phyloP scores from a whole-genome alignment of 2,888 invertebrate genomes.

The Sclerodermus sp. region DNA sequence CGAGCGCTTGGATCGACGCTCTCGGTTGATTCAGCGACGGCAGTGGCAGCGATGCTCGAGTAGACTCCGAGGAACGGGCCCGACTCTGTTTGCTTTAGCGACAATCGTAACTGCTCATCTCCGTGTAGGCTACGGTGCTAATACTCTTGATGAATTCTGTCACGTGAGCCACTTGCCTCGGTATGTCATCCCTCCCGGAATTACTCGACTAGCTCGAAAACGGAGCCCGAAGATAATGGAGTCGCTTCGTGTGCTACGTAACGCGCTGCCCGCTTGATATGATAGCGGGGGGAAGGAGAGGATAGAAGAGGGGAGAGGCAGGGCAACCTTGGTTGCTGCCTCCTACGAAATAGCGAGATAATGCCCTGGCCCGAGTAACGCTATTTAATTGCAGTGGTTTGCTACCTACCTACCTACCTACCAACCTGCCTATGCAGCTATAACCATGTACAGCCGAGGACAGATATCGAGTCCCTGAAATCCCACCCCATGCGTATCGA shows the following conservation, averaged over 20 bases:
- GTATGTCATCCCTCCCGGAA: slow-evolving; percentile 15
- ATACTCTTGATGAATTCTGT: slow-evolving; percentile 18
- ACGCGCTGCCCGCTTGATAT: slow-evolving; percentile 1
- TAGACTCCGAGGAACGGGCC: no score
- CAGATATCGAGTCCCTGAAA: no score
- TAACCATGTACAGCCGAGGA: no score
- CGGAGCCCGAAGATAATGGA: slow-evolving; percentile 17
- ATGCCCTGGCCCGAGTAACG: slow-evolving; percentile 8
- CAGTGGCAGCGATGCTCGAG: no score
- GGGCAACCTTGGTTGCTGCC: not conserved
- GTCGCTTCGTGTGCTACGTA: slow-evolving; percentile 6
- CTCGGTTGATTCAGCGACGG: no score
- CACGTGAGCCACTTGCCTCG: slow-evolving; percentile 18
- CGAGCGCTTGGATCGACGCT: no score
- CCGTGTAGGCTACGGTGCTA: slow-evolving; percentile 3
- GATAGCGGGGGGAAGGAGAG: slow-evolving; percentile 2
- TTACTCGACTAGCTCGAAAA: slow-evolving; percentile 10
- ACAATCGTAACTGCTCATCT: slow-evolving; percentile 16
- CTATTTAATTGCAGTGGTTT: slow-evolving; percentile 12
- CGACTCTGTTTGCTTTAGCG: not conserved
- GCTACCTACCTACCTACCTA: no score
- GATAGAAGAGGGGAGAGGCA: not conserved
- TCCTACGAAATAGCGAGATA: slow-evolving; percentile 5
- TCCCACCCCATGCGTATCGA: no score
- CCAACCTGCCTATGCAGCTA: no score